Conservation (phyloP, 2,113 vertebrate species). For the Oryzias javanicus region DNA sequence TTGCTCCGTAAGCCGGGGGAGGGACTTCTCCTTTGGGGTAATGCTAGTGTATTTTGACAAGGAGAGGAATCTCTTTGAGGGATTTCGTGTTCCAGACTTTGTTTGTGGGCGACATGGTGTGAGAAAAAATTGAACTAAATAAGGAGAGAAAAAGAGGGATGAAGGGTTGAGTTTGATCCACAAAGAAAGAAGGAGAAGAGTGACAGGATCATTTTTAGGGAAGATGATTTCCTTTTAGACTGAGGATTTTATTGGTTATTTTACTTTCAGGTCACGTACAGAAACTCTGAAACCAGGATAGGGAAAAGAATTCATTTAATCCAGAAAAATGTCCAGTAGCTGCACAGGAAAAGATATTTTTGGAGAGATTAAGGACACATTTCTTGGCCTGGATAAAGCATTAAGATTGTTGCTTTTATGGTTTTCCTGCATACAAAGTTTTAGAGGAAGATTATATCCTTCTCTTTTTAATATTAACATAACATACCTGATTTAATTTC, state of each 20-base stretch:
- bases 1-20: conserved; percentile 25
- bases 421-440: not conserved
- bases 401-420: not conserved
- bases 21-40: conserved; percentile 28
- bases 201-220: too few species aligned
- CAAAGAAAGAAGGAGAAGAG: too few species aligned
- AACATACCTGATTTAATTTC: too few species aligned
- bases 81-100: conserved; percentile 60
- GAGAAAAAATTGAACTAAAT: conserved; percentile 2
- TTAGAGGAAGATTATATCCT: not conserved
- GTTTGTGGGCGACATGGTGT: conserved; percentile 7
- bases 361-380: not conserved
- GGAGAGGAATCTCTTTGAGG: conserved; percentile 55
- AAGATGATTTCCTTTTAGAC: not conserved
- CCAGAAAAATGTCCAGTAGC: conserved; percentile 2
- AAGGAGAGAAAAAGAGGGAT: conserved; percentile 4
- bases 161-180: conserved; percentile 27
- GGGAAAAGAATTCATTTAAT: not conserved
- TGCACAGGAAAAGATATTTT: not conserved
- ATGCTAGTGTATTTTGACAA: conserved; percentile 56
- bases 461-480: not conserved
- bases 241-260: conserved; percentile 41
- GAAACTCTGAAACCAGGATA: conserved; percentile 36
- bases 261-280: conserved; percentile 18
- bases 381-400: not conserved